phyloP scores from a whole-genome alignment of 2,113 vertebrate genomes.

The Oreochromis spilurus region DNA sequence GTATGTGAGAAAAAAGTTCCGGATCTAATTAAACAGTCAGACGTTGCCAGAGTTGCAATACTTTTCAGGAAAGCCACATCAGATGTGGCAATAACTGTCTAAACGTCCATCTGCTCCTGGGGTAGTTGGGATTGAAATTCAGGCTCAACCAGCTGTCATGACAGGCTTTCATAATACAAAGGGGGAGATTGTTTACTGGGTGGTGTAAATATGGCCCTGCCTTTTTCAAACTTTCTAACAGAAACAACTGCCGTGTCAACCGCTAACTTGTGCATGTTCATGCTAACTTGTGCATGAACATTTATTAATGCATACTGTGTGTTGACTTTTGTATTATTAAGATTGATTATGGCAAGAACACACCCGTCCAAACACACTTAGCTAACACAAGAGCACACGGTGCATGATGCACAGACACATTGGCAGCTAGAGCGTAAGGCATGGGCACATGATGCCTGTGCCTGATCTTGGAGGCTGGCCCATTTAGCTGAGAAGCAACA shows the following conservation, averaged over 20 bases:
- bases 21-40: background rate
- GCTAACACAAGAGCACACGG: conserved; percentile 7
- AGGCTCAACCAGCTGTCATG: background rate
- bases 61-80: background rate
- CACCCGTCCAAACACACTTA: background rate
- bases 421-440: conserved; percentile 33
- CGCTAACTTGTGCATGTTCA: background rate
- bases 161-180: background rate
- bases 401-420: conserved; percentile 31
- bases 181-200: conserved; percentile 15
- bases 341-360: background rate
- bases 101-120: background rate
- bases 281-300: background rate
- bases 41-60: background rate
- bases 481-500: conserved; percentile 53
- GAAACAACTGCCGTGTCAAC: background rate
- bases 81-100: background rate
- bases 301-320: background rate
- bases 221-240: background rate
- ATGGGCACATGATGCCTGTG: conserved; percentile 46
- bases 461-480: conserved; percentile 41
- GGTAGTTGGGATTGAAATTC: background rate
- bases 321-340: background rate
- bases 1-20: background rate
- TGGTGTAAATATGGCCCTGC: background rate